Conservation (phyloP, 2,797 vertebrate genomes). For the Spea hammondii region DNA sequence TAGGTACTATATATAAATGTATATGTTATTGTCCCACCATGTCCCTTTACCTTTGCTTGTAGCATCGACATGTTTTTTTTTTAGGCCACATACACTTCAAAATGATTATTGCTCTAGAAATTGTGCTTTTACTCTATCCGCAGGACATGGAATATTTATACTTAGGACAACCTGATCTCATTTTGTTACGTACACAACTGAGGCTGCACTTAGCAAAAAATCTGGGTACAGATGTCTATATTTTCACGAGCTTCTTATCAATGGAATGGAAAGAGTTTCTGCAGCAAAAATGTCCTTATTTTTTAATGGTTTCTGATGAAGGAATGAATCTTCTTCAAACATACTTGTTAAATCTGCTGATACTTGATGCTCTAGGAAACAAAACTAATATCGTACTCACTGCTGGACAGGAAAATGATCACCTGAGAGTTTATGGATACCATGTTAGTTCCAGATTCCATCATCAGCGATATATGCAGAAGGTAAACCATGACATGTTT, state of each 20-base stretch:
- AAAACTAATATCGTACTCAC: constrained; percentile 57
- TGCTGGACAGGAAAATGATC: constrained; percentile 53
- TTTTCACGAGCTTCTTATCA: constrained; percentile 57
- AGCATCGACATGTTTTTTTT: not conserved
- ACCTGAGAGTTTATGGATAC: constrained; percentile 55
- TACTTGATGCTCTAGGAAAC: constrained; percentile 55
- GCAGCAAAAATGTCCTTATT: constrained; percentile 55
- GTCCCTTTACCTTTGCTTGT: no score
- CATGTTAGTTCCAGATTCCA: not conserved
- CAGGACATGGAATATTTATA: constrained; percentile 61
- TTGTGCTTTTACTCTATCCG: not conserved
- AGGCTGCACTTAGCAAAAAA: constrained; percentile 62
- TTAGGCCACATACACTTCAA: not conserved
- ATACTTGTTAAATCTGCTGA: constrained; percentile 56
- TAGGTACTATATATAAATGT: no score
- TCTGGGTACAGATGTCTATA: constrained; percentile 50
- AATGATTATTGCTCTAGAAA: not conserved
- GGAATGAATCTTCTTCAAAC: constrained; percentile 54
- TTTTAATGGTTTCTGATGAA: constrained; percentile 60
- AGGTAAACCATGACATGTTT: constrained; percentile 12
- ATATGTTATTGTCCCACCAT: no score
- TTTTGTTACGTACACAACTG: constrained; percentile 56
- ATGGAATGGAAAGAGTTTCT: constrained; percentile 55
- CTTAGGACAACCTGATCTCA: constrained; percentile 40
- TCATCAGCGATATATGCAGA: not conserved